Evolutionary conservation across 2,797 vertebrate species (phyloP), one percentile per base, ranked within the genome.

Genomic region (Platyrinchus mystaceus): DNA sequence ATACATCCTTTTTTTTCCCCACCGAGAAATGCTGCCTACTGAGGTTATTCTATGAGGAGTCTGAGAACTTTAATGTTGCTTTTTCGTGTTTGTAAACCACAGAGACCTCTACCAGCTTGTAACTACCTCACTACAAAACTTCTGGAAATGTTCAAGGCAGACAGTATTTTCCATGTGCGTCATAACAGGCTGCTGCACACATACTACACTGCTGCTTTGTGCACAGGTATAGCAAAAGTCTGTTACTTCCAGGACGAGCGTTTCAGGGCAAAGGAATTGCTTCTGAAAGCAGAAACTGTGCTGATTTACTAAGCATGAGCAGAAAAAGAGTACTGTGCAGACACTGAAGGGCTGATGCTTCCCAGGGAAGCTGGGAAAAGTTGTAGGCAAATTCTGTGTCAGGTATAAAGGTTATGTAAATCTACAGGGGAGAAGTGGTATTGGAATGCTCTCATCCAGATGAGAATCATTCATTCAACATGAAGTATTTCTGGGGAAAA

Each of bases 321-420:
- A 67, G 49, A 58, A 62, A 19, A 53, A 68, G 15, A n/a, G 32
- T 27, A 37, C 32, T 30, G 23, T 1, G 7, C 32, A 49, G 47
- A 39, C 56, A 67, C n/a, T 39, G 14, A 59, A 86, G n/a, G 24
- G 14, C 27, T 86, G 53, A 41, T 24, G 59, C 78, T 87, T 90
- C 47, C 62, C 62, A 89, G 16, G 19, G 10, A 90, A 93, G 66
- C 11, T 26, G 12, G 47, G 49, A 70, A 69, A 94, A 58, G 12
- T 37, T 53, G 50, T 55, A 59, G 27, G 60, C 23, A 87, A 83
- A 83, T 77, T 77, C 49, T 70, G 11, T 53, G 44, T 62, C 27
- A 71, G 64, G 36, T 39, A 43, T 23, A 91, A 68, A 81, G 39
- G 56, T 85, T 94, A 82, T 14, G 23, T 71, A 84, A 82, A 93